A percentile compares a stretch with the other conserved stretches of the same genome.
Evolutionary conservation across 2,797 vertebrate species (phyloP).

Genomic region (Glossophaga mutica): DNA sequence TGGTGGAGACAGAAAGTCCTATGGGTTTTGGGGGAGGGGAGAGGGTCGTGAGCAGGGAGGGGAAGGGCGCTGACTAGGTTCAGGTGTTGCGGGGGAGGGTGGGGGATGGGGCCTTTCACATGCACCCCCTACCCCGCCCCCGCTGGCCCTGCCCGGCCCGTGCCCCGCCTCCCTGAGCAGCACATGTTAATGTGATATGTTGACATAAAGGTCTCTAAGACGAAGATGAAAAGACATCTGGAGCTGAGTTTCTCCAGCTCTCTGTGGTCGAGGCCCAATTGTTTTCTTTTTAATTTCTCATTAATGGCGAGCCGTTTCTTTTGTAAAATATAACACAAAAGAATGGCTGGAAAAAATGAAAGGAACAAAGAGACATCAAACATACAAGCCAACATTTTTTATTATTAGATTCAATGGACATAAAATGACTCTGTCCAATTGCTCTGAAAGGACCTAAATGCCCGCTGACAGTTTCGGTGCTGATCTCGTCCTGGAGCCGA

Average conservation of each 20-base stretch:
- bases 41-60: not conserved
- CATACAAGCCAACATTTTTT: not conserved
- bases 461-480: not conserved
- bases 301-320: not conserved
- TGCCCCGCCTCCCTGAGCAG: not conserved
- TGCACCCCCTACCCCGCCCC: too few relatives aligned
- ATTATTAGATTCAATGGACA: not conserved
- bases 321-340: not conserved
- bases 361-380: not conserved
- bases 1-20: not conserved
- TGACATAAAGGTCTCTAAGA: not conserved
- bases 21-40: not conserved
- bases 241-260: not conserved
- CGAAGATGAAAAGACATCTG: not conserved
- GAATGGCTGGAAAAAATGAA: not conserved
- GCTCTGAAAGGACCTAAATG: not conserved
- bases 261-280: not conserved
- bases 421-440: not conserved
- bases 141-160: too few relatives aligned
- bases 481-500: not conserved
- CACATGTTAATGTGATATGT: not conserved
- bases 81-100: not conserved
- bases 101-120: rapidly evolving
- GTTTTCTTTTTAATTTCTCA: conserved; percentile 12
- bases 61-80: not conserved